Conservation (phyloP, 1,140 invertebrate species). For the Euura saliciscinereae region DNA sequence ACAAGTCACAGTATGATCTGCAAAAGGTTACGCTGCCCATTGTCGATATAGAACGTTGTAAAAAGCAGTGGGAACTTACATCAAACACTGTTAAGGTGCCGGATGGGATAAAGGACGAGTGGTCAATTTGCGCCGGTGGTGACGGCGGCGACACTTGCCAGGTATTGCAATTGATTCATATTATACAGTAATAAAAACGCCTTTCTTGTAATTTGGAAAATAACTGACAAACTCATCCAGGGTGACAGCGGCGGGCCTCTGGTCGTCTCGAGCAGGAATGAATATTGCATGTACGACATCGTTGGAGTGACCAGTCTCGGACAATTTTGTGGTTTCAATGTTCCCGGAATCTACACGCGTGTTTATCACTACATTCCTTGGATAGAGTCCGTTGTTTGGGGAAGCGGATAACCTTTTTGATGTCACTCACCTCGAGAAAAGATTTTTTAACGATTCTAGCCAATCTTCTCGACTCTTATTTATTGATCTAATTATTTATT, state of each 20-base stretch:
- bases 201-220: too few relatives aligned
- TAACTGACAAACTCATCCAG: constrained; percentile 34
- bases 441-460: too few relatives aligned
- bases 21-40: constrained; percentile 56
- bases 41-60: constrained; percentile 50
- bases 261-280: constrained; percentile 29
- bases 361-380: constrained; percentile 63
- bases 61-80: constrained; percentile 30
- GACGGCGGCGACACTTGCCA: constrained; percentile 76
- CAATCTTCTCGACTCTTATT: too few relatives aligned
- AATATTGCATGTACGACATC: constrained; percentile 59
- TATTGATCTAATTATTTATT: too few relatives aligned
- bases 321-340: constrained; percentile 47
- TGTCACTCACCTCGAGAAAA: too few relatives aligned
- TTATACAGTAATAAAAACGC: background rate
- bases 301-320: constrained; percentile 63
- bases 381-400: constrained; percentile 58
- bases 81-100: constrained; percentile 47
- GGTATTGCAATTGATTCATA: constrained; percentile 50
- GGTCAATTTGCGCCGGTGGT: constrained; percentile 73
- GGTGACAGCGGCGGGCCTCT: constrained; percentile 64
- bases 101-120: constrained; percentile 55
- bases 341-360: constrained; percentile 64
- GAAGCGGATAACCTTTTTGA: background rate
- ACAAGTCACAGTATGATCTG: constrained; percentile 53